Conservation (phyloP, 2,888 invertebrate genomes). For the Drosophila suboccidentalis region DNA sequence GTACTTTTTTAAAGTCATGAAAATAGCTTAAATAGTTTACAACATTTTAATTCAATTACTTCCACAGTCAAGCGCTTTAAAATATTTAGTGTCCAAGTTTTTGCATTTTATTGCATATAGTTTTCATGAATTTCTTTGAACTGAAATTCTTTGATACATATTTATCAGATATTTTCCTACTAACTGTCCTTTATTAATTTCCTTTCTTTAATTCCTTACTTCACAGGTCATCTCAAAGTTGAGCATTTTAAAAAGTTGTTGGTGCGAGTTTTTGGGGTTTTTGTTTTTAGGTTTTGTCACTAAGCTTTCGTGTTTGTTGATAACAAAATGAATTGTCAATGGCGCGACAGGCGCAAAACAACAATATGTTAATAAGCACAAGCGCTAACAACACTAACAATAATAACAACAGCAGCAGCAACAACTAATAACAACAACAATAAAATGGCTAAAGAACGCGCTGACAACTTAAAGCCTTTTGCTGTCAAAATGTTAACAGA, state of each 20-base stretch:
- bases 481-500: conserved; percentile 66
- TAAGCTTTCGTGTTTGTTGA: conserved; percentile 59
- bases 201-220: too few relatives aligned
- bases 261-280: conserved; percentile 24
- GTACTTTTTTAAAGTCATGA: too few relatives aligned
- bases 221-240: conserved; percentile 20
- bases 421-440: conserved; percentile 29
- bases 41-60: too few relatives aligned
- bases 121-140: too few relatives aligned
- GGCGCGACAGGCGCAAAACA: conserved; percentile 65
- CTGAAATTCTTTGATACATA: not conserved
- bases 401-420: conserved; percentile 13
- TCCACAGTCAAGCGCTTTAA: not conserved
- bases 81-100: too few relatives aligned
- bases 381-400: conserved; percentile 38
- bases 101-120: not conserved
- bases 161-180: not conserved
- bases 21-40: too few relatives aligned
- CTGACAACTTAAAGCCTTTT: conserved; percentile 76
- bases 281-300: conserved; percentile 48
- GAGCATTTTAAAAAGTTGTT: conserved; percentile 28
- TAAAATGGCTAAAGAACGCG: conserved; percentile 67
- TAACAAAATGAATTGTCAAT: conserved; percentile 75
- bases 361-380: conserved; percentile 69
- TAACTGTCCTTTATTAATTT: not conserved